A percentile compares a stretch with the other conserved stretches of the same genome.
These are phyloP conservation scores for Drosophila gaucha DNA, from an alignment of 2,888 invertebrate species.

Conservation along the genomic window DNA sequence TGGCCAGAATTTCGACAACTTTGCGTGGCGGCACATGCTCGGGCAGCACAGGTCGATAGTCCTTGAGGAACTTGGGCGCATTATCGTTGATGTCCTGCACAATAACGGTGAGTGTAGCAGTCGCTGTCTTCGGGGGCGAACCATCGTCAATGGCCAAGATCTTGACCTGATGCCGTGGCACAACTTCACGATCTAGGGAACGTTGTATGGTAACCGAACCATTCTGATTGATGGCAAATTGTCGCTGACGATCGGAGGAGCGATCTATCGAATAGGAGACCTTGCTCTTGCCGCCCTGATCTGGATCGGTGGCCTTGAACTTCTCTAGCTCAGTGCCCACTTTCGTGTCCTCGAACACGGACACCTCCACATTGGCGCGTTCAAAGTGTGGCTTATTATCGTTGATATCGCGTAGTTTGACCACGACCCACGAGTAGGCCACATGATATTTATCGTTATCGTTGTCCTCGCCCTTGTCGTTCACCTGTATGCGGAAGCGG, in stretches of 20 bases:
- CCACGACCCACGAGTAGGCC: slow-evolving; percentile 97
- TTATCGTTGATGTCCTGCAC: slow-evolving; percentile 98
- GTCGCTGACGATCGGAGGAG: slow-evolving; percentile 95
- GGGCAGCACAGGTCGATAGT: slow-evolving; percentile 95
- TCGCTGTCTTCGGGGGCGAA: slow-evolving; percentile 96
- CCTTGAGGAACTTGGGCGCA: slow-evolving; percentile 96
- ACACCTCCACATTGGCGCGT: slow-evolving; percentile 95
- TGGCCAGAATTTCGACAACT: slow-evolving; percentile 96
- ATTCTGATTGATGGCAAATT: slow-evolving; percentile 97
- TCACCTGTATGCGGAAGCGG: slow-evolving; percentile 96
- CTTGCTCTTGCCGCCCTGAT: slow-evolving; percentile 96
- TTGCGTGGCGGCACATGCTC: slow-evolving; percentile 96
- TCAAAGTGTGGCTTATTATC: slow-evolving; percentile 99
- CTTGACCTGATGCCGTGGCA: slow-evolving; percentile 97
- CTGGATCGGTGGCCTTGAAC: slow-evolving; percentile 97
- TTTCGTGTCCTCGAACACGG: slow-evolving; percentile 95
- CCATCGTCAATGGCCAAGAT: slow-evolving; percentile 98
- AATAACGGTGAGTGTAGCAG: slow-evolving; percentile 96
- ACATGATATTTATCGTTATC: slow-evolving; percentile 99
- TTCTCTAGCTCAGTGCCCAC: slow-evolving; percentile 96
- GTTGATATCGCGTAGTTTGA: slow-evolving; percentile 96
- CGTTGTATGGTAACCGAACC: slow-evolving; percentile 97
- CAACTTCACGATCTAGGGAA: slow-evolving; percentile 96
- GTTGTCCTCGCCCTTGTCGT: slow-evolving; percentile 97
- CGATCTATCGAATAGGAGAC: slow-evolving; percentile 96